phyloP scores from a whole-genome alignment of 2,113 vertebrate genomes.

The Morone saxatilis region DNA sequence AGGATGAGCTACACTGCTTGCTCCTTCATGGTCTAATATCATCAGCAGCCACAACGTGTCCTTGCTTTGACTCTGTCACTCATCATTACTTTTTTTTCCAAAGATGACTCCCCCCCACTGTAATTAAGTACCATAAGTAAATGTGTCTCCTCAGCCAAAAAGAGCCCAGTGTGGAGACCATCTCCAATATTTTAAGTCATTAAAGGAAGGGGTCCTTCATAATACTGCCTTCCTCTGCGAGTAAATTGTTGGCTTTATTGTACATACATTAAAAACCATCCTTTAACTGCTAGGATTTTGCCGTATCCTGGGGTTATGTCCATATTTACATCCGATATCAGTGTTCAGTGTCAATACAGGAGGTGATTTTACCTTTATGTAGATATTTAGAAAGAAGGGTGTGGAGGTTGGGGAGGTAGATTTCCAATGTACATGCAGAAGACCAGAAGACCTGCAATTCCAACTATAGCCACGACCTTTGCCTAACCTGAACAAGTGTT shows the following conservation, averaged over 20 bases:
- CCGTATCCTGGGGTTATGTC: not conserved
- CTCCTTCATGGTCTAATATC: constrained; percentile 34
- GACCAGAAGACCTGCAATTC: too few species aligned
- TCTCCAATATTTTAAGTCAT: constrained; percentile 37
- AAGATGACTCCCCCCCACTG: constrained; percentile 26
- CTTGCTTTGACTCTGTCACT: constrained; percentile 68
- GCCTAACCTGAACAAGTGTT: not conserved
- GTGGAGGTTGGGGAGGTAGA: not conserved
- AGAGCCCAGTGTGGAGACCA: constrained; percentile 1
- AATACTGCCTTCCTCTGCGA: not conserved
- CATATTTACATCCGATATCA: constrained; percentile 8
- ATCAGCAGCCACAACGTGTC: constrained; percentile 43
- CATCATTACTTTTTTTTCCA: constrained; percentile 55
- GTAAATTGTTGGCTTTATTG: not conserved
- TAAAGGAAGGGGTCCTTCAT: constrained; percentile 20
- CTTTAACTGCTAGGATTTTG: not conserved
- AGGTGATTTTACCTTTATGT: not conserved
- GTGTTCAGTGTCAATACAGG: constrained; percentile 1
- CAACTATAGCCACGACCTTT: not conserved
- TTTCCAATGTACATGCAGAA: too few species aligned
- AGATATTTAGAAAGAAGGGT: not conserved
- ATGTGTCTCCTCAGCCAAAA: constrained; percentile 33
- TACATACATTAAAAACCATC: constrained; percentile 8
- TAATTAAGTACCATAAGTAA: constrained; percentile 59
- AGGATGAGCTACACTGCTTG: constrained; percentile 21